These are phyloP conservation scores for Thereva unica DNA, from an alignment of 2,888 invertebrate species.

Conservation along the genomic window DNA sequence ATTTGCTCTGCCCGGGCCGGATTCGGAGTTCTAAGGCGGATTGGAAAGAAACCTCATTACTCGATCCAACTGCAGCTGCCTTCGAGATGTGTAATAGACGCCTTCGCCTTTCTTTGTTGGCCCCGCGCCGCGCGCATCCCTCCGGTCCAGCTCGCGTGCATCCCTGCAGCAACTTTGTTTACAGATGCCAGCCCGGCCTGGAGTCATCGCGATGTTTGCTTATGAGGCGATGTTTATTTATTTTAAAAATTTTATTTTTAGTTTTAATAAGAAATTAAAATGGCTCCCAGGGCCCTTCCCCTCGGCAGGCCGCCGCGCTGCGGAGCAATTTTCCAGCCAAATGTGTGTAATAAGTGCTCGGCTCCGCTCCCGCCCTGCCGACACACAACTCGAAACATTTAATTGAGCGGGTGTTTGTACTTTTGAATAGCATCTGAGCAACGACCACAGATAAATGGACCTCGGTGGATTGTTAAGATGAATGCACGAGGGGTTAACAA, in stretches of 20 bases:
- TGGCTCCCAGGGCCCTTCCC: conserved; percentile 15
- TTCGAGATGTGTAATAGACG: too few relatives aligned
- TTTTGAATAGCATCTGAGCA: not conserved
- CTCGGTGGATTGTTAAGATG: conserved; percentile 9
- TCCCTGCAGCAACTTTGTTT: conserved; percentile 26
- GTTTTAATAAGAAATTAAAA: conserved; percentile 34
- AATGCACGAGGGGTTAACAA: conserved; percentile 35
- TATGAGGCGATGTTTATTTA: conserved; percentile 24
- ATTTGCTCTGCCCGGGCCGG: too few relatives aligned
- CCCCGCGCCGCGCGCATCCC: not conserved
- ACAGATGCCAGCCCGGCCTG: conserved; percentile 7
- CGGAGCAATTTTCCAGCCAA: conserved; percentile 22
- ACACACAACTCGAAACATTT: not conserved
- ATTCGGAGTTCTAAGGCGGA: too few relatives aligned
- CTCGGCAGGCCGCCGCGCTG: conserved; percentile 5
- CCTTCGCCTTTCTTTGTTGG: too few relatives aligned
- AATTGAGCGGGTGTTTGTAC: conserved; percentile 3
- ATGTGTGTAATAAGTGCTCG: conserved; percentile 1
- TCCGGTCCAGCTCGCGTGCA: conserved; percentile 3
- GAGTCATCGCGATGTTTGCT: conserved; percentile 6
- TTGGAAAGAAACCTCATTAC: too few relatives aligned
- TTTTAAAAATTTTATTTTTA: conserved; percentile 35
- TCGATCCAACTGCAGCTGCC: too few relatives aligned
- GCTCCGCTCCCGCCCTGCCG: not conserved
- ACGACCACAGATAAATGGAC: not conserved